These are phyloP conservation scores for Rallus limicola DNA, from an alignment of 2,113 vertebrate genomes.

Conservation along the genomic window DNA sequence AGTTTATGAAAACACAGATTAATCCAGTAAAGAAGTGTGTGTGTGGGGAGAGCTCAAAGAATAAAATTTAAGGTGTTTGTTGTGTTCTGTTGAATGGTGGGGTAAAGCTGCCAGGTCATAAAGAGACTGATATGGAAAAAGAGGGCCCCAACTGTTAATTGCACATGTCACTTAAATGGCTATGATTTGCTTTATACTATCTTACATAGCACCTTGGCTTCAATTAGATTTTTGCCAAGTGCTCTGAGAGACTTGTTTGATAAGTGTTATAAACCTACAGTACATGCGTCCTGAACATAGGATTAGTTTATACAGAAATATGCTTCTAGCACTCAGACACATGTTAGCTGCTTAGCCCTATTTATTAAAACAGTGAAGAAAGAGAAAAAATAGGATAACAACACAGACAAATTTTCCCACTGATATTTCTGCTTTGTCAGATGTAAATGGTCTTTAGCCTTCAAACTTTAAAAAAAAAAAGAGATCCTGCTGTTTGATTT, in stretches of 20 bases:
- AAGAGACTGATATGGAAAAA: not conserved
- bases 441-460: not conserved
- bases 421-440: not conserved
- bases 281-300: accelerated
- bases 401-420: not conserved
- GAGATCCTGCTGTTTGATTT: not conserved
- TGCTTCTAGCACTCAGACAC: not conserved
- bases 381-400: not conserved
- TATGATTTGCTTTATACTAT: not conserved
- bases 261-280: not conserved
- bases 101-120: not conserved
- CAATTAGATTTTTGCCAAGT: constrained; percentile 6
- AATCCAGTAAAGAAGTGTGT: not conserved
- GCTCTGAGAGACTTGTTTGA: not conserved
- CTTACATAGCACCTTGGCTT: not conserved
- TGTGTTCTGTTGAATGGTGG: not conserved
- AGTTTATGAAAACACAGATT: not conserved
- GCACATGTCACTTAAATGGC: not conserved
- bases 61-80: not conserved
- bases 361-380: not conserved
- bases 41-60: not conserved
- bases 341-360: not conserved
- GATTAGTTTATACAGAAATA: not conserved
- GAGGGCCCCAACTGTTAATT: not conserved
- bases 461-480: not conserved